Conservation (phyloP, 2,797 vertebrate species). For the Tamandua tetradactyla region DNA sequence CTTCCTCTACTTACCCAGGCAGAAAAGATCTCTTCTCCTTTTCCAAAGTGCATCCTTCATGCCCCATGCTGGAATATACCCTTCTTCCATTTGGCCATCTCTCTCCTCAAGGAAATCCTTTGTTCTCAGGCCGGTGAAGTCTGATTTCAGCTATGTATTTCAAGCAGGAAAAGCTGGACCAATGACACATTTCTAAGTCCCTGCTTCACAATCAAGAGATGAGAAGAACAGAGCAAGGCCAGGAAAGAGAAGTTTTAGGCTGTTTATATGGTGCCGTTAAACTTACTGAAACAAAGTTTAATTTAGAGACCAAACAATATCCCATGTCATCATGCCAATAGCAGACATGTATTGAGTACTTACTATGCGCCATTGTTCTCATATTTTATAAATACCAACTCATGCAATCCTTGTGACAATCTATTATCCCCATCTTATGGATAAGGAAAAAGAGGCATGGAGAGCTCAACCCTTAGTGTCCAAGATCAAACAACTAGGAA, state of each 20-base stretch:
- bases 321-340: neutral
- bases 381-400: neutral
- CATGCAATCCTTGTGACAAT: neutral
- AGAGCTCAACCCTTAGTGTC: neutral
- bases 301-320: neutral
- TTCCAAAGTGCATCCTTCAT: neutral
- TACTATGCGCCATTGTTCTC: neutral
- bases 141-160: neutral
- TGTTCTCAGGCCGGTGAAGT: neutral
- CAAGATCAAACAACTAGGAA: neutral
- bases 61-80: neutral
- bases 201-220: neutral
- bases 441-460: neutral
- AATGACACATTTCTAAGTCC: neutral
- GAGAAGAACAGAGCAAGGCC: neutral
- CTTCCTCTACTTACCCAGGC: neutral
- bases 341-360: neutral
- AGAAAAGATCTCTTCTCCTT: neutral
- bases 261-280: neutral
- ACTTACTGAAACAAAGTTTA: neutral
- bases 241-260: neutral
- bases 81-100: neutral
- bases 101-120: neutral
- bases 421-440: neutral
- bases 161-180: neutral